Conservation (phyloP, 2,888 invertebrate genomes). For the Cistogaster globosa region DNA sequence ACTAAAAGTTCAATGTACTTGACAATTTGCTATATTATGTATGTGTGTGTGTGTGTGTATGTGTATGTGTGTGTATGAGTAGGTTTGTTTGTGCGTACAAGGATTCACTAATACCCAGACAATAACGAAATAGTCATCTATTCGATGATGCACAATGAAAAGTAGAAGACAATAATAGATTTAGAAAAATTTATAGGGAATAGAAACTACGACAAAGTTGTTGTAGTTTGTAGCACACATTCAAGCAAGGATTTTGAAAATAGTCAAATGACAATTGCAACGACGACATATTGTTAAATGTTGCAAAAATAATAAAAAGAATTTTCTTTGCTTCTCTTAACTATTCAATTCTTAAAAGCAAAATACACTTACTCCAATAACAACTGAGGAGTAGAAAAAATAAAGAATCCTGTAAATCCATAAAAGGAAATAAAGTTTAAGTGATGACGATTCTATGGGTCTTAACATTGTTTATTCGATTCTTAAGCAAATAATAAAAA, state of each 20-base stretch:
- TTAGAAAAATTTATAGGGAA: slow-evolving; percentile 27
- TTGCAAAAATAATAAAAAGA: slow-evolving; percentile 40
- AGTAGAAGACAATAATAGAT: slow-evolving; percentile 55
- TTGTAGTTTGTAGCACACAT: slow-evolving; percentile 8
- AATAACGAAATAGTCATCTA: neutral
- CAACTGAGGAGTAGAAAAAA: slow-evolving; percentile 8
- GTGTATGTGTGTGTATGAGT: neutral
- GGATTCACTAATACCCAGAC: neutral
- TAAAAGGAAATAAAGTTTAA: slow-evolving; percentile 42
- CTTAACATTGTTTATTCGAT: slow-evolving; percentile 28
- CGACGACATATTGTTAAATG: slow-evolving; percentile 64
- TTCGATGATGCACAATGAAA: slow-evolving; percentile 32
- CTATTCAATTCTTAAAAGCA: slow-evolving; percentile 28
- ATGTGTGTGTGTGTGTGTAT: neutral
- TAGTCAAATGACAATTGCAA: slow-evolving; percentile 66
- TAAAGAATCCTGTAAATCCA: slow-evolving; percentile 42
- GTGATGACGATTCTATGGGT: slow-evolving; percentile 47
- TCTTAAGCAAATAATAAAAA: neutral
- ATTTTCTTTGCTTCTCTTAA: slow-evolving; percentile 22
- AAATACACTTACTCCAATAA: neutral
- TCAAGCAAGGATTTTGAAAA: slow-evolving; percentile 20
- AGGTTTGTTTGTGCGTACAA: neutral
- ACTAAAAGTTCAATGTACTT: slow-evolving; percentile 60
- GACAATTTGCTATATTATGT: slow-evolving; percentile 35
- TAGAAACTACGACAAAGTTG: neutral